Conservation (phyloP, 1,140 invertebrate genomes). For the Orchesella cincta region DNA sequence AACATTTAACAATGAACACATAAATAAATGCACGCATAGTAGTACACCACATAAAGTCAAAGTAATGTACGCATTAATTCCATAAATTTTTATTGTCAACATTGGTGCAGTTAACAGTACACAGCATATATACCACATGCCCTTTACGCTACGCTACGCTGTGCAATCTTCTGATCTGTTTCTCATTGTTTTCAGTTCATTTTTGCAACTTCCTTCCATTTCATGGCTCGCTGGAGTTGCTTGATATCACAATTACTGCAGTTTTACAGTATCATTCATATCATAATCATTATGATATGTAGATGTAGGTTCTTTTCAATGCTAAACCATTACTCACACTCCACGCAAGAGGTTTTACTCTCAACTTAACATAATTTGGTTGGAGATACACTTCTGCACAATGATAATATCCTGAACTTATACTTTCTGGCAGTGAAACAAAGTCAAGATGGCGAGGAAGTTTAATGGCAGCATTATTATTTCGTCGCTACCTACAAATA, state of each 20-base stretch:
- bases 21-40: neutral
- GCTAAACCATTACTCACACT: no score
- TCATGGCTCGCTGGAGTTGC: neutral
- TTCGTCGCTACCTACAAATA: neutral
- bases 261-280: neutral
- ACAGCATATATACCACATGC: no score
- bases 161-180: slow-evolving; percentile 16
- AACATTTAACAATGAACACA: slow-evolving; percentile 23
- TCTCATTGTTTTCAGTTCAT: slow-evolving; percentile 30
- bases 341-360: no score
- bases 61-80: no score
- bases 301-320: no score
- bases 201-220: slow-evolving; percentile 30
- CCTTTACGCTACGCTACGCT: no score
- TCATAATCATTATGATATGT: no score
- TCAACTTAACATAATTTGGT: no score
- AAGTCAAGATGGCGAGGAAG: neutral
- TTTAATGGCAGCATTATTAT: neutral
- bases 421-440: neutral
- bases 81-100: no score
- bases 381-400: neutral
- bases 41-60: neutral
- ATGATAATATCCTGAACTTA: neutral
- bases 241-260: neutral
- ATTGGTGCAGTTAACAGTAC: no score